Evolutionary conservation across 1,140 invertebrate species (phyloP), one percentile per base, ranked within the genome.

Genomic region (Euura lappo): DNA sequence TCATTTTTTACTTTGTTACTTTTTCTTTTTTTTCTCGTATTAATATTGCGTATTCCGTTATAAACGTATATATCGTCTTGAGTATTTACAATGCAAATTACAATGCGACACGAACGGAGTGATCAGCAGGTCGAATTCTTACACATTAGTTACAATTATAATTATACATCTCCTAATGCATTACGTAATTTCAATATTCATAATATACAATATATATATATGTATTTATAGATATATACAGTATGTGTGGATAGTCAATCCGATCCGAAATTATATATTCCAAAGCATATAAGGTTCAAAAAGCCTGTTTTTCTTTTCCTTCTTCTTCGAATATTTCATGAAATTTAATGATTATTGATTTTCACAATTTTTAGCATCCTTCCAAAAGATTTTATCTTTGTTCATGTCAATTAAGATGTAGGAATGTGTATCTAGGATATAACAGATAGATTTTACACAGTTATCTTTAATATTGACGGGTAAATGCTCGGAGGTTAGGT

Each of bases 61-160:
- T 60, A 60, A 60, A 60, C 51, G 13, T 60, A 60, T 60, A 8
- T 11, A 11, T 76, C 73, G 74, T 76, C 68, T 71, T 74, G 72
- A 73, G 74, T 85, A 84, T 85, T 85, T 85, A 84, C 82, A 85
- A 80, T 80, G 79, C 77, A 80, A 84, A 84, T 84, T 84, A 82
- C 81, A 81, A 79, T 79, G 78, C 79, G 72, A 74, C 77, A 74
- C 79, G 80, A 77, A 80, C 78, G 75, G 79, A 81, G 79, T 77
- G 79, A 80, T 83, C 79, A 77, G 79, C 76, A 80, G 75, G 78
- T 80, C 79, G 80, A 84, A 81, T 83, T 80, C 80, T 68, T 42
- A 13, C 45, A 44, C 66, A 71, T 71, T 73, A 28, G 28, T 28
- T 28, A 28, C 28, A 28, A 28, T 28, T 28, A 28, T 28, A 28